These are phyloP conservation scores for Chelonus formosanus DNA, from an alignment of 2,888 invertebrate genomes.

Conservation along the genomic window DNA sequence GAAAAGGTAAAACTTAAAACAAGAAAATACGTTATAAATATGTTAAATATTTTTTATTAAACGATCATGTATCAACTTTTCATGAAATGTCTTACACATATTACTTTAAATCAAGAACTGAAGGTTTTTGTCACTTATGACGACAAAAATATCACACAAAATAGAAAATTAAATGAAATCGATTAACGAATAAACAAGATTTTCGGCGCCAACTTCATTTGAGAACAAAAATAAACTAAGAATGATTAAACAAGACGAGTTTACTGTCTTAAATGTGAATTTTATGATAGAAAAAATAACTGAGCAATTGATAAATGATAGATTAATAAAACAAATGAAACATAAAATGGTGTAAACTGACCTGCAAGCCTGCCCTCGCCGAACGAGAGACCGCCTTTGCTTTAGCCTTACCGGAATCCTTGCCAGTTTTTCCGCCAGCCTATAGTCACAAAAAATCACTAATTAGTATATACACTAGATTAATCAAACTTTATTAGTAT, in stretches of 20 bases:
- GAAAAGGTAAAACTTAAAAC: conserved; percentile 40
- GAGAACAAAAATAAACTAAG: not conserved
- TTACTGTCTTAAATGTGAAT: not conserved
- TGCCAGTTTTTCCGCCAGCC: conserved; percentile 99
- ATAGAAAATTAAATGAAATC: conserved; percentile 8
- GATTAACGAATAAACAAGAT: conserved; percentile 8
- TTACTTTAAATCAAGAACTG: no score
- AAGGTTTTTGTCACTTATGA: no score
- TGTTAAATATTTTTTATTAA: no score
- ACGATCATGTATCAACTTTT: not conserved
- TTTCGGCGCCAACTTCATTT: conserved; percentile 23
- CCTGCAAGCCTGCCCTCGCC: conserved; percentile 98
- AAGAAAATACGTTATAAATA: no score
- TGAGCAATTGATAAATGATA: no score
- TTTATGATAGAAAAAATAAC: not conserved
- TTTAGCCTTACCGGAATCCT: conserved; percentile 99
- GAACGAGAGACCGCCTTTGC: conserved; percentile 99
- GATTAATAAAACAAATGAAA: not conserved
- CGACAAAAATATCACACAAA: conserved; percentile 9
- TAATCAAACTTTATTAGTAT: conserved; percentile 70
- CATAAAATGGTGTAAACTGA: conserved; percentile 63
- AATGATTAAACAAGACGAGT: not conserved
- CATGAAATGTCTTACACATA: not conserved
- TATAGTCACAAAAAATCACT: conserved; percentile 65
- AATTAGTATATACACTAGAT: conserved; percentile 70